These are phyloP conservation scores for Panorpa germanica DNA, from an alignment of 2,888 invertebrate species.

Conservation along the genomic window DNA sequence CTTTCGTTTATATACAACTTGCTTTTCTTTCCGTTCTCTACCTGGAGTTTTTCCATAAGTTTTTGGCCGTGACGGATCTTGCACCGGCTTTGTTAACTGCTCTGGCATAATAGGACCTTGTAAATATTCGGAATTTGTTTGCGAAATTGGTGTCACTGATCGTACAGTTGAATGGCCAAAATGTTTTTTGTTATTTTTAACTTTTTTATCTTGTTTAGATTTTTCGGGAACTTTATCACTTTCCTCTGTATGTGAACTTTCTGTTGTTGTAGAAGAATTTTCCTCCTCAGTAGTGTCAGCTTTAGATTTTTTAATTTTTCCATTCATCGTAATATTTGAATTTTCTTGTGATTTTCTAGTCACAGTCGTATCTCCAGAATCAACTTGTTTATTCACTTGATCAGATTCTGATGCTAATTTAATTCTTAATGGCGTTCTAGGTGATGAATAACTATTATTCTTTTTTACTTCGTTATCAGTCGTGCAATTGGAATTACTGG, in stretches of 20 bases:
- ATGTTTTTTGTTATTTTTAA: too few species aligned
- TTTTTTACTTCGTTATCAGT: slow-evolving; percentile 8
- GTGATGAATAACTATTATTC: background rate
- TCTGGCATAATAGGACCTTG: too few species aligned
- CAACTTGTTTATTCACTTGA: slow-evolving; percentile 15
- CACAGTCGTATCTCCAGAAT: slow-evolving; percentile 17
- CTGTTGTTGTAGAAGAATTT: slow-evolving; percentile 49
- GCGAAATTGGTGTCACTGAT: slow-evolving; percentile 4
- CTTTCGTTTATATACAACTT: background rate
- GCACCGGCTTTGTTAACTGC: too few species aligned
- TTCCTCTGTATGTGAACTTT: slow-evolving; percentile 43
- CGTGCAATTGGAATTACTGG: slow-evolving; percentile 10
- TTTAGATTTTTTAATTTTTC: slow-evolving; percentile 17
- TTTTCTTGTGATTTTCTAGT: slow-evolving; percentile 19
- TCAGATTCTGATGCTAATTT: slow-evolving; percentile 13
- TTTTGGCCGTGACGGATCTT: too few species aligned
- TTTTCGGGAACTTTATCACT: too few species aligned
- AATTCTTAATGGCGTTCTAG: slow-evolving; percentile 14
- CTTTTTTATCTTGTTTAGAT: too few species aligned
- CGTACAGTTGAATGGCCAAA: too few species aligned
- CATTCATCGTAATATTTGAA: slow-evolving; percentile 4
- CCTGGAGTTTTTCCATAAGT: slow-evolving; percentile 24
- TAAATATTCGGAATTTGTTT: too few species aligned
- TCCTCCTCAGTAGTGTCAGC: slow-evolving; percentile 35
- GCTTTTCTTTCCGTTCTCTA: slow-evolving; percentile 20